Evolutionary conservation across 2,888 invertebrate species (phyloP).

Genomic region (Agrilus cyanescens): DNA sequence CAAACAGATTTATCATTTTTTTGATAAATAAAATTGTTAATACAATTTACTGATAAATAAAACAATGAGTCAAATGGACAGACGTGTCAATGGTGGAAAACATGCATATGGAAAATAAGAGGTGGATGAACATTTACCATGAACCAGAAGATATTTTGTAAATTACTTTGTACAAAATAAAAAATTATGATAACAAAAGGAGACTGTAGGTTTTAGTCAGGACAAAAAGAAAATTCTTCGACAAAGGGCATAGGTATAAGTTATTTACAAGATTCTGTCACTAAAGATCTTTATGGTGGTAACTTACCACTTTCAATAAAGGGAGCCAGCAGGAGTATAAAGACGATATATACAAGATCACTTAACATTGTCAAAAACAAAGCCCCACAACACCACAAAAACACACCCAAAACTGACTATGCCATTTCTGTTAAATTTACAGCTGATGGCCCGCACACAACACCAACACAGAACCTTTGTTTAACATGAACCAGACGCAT

Average conservation of each 20-base stretch:
- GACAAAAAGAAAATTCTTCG: conserved; percentile 1
- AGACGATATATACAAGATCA: conserved; percentile 55
- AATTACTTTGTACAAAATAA: not conserved
- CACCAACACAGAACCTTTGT: conserved; percentile 41
- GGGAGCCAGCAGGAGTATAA: conserved; percentile 56
- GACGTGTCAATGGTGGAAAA: conserved; percentile 9
- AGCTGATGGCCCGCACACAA: conserved; percentile 42
- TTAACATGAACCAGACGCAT: conserved; percentile 45
- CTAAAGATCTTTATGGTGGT: not conserved
- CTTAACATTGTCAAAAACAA: conserved; percentile 44
- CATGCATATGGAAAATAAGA: conserved; percentile 7
- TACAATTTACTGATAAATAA: no score
- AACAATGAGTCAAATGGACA: not conserved
- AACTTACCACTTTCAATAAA: conserved; percentile 61
- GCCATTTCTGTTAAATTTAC: conserved; percentile 40
- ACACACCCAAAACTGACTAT: conserved; percentile 33
- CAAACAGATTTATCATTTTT: no score
- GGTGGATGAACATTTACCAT: conserved; percentile 2
- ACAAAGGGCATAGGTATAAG: no score
- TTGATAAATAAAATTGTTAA: no score
- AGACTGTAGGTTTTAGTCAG: no score
- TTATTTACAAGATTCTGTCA: no score
- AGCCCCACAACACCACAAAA: conserved; percentile 21
- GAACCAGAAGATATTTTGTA: not conserved
- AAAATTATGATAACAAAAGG: conserved; percentile 1